A percentile compares a stretch with the other conserved stretches of the same genome.
Evolutionary conservation across 2,888 invertebrate genomes (phyloP).

Genomic region (Ophonus ardosiacus): DNA sequence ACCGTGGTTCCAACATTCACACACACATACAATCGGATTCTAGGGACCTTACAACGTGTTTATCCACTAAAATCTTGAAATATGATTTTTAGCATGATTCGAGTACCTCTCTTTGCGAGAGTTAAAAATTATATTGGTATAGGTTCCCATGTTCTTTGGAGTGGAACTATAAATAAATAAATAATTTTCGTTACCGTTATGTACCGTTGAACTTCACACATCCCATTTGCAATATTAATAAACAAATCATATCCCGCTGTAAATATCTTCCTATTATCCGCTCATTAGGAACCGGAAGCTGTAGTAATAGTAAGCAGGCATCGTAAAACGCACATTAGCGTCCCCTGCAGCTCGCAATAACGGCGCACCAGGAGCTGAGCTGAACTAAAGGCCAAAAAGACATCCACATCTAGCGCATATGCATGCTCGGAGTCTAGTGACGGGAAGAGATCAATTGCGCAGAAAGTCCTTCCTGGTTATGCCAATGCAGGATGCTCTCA

Average conservation of each 20-base stretch:
- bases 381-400: neutral
- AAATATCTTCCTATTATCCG: neutral
- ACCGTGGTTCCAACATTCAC: too few species aligned
- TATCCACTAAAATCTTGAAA: too few species aligned
- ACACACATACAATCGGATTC: too few species aligned
- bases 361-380: neutral
- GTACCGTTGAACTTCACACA: too few species aligned
- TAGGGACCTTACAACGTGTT: too few species aligned
- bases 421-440: constrained; percentile 8
- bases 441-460: constrained; percentile 41
- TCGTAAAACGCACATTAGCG: constrained; percentile 26
- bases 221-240: neutral
- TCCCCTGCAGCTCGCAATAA: constrained; percentile 9
- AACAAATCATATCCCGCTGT: neutral
- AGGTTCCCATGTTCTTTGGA: too few species aligned
- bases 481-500: constrained; percentile 23
- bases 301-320: neutral
- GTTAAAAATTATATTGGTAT: too few species aligned
- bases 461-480: constrained; percentile 47
- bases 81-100: too few species aligned
- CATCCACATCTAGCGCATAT: neutral
- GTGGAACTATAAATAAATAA: too few species aligned
- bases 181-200: too few species aligned
- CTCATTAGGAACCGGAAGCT: constrained; percentile 1
- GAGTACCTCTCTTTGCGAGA: too few species aligned